Conservation (phyloP, 2,113 vertebrate genomes). For the Leucoraja erinaceus region DNA sequence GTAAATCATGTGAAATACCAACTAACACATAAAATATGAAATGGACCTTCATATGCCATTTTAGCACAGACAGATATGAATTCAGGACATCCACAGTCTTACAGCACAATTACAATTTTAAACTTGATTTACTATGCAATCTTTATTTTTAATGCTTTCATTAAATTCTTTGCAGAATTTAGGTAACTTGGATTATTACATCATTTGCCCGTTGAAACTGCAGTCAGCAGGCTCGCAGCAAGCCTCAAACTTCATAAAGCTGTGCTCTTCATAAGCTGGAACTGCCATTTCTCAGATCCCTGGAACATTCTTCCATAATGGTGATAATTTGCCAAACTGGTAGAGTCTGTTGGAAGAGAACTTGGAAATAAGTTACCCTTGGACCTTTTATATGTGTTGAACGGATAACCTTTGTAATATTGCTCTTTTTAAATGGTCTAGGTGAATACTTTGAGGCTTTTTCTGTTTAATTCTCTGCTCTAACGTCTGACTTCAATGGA, state of each 20-base stretch:
- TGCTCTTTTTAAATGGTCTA: not conserved
- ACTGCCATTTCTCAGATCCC: conserved; percentile 20
- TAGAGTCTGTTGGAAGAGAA: conserved; percentile 34
- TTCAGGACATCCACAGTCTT: not conserved
- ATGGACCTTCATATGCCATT: not conserved
- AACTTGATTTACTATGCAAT: conserved; percentile 2
- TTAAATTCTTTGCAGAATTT: conserved; percentile 1
- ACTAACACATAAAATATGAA: not conserved
- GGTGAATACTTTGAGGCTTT: not conserved
- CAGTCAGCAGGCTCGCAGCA: conserved; percentile 16
- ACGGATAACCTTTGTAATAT: conserved; percentile 4
- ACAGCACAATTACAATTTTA: conserved; percentile 19
- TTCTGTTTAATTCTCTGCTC: not conserved
- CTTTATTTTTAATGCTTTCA: not conserved
- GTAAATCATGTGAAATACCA: not conserved
- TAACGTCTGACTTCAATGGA: not conserved
- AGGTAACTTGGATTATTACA: not conserved
- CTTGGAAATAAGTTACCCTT: conserved; percentile 31
- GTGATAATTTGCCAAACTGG: conserved; percentile 13
- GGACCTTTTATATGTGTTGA: not conserved
- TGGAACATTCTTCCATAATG: not conserved
- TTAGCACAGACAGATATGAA: not conserved
- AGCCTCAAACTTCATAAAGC: conserved; percentile 6
- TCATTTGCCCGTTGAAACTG: conserved; percentile 29
- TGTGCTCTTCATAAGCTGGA: conserved; percentile 19